Base-by-base conservation (phyloP, 2,113 vertebrate species). In the Psilopsiagon aurifrons region DNA sequence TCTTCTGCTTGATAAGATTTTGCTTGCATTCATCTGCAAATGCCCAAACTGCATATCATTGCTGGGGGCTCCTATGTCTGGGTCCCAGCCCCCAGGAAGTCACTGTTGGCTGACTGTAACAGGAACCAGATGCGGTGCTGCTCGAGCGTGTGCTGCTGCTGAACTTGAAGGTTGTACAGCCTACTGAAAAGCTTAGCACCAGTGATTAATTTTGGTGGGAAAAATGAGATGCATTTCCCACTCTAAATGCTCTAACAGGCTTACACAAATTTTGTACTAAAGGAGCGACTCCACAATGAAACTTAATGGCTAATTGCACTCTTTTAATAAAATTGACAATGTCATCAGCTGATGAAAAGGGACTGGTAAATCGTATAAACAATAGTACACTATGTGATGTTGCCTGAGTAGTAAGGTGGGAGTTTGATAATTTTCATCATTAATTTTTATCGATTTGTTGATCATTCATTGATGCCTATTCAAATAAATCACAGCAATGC, bases 381-480 rank as follows among this genome's bases (percentile, higher is more conserved):
- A 86, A 7, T 39, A 74, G 66, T 46, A 35, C 43, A 22, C n/a
- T 49, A 27, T 73, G 69, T 95, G 37, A 88, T 35, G 6, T n/a
- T 52, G 82, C n/a, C 69, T 29, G 91, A 91, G 84, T 20, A 20
- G 35, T 39, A 44, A 68, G 79, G 73, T 78, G 51, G 86, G 83
- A 41, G 47, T 70, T 85, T 46, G 67, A 80, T 87, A 27, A 57
- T 95, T 85, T 85, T 77, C 23, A 3, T 54, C 39, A 17, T 94
- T 95, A 86, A 82, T 96, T 96, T 90, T 76, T 88, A 94, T 95
- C 37, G 94, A 96, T 95, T 88, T 87, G 43, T 71, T 94, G 89
- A 77, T 94, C 0, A 0, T 13, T 67, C 37, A 14, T 46, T 31
- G 94, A 49, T 27, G 35, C 29, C 62, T 55, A 8, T 35, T 60